Evolutionary conservation across 2,888 invertebrate species (phyloP), one percentile per base, ranked within the genome.

Genomic region (Oligia fasciuncula): DNA sequence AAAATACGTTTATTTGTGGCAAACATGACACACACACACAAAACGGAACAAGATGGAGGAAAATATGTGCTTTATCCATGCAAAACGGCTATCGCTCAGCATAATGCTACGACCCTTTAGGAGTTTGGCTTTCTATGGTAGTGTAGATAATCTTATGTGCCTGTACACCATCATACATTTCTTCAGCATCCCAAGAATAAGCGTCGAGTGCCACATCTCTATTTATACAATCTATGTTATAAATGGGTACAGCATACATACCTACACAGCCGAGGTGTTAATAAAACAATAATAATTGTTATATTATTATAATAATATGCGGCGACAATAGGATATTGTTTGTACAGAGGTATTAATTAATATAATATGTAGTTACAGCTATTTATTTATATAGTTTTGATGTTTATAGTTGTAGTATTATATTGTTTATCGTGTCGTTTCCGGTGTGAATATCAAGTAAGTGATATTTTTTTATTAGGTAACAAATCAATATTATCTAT

Each of bases 221-320:
- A 0, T 13, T 73, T 66, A 43, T 40, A 49, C 13, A 49, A 54
- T 76, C 73, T 65, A 19, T 70, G 70, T 23, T 11, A 46, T 23
- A 0, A 40, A 67, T n/a, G 23, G 1, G 43, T 73, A 57, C 51
- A 49, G 40, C 4, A 57, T n/a, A 76, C 8, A 76, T 46, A 66
- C 68, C 14, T 63, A 73, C 51, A 60, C 40, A 29, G 4, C 13
- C 3, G 62, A 86, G 68, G 84, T 87, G 84, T 66, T 77, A 87
- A 77, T 57, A 76, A 87, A 79, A 84, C 80, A 87, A 73, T 83
- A 79, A 76, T 83, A 57, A 84, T 79, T 68, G 67, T 79, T 63
- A 68, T 68, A 76, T 62, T 79, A 76, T 84, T 69, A 57, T 82
- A 76, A 84, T 86, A 73, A 49, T 73, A 66, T 84, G 77, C 76